Base-by-base conservation (phyloP, 1,140 invertebrate species). In the Lamellibrachia luymesi region DNA sequence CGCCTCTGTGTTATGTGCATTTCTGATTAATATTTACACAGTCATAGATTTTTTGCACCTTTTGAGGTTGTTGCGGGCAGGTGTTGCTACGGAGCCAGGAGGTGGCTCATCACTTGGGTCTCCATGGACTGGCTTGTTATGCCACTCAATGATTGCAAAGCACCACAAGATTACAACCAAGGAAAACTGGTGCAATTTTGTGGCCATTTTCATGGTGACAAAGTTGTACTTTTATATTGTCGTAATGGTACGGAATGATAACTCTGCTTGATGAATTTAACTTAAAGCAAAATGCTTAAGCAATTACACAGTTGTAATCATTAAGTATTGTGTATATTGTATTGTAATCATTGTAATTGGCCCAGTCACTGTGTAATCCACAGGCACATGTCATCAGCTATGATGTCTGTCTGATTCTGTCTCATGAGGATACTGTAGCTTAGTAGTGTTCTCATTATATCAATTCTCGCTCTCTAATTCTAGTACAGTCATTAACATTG, bases 11-110 rank as follows among this genome's bases (percentile, higher is more conserved):
- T 22, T 80, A 22, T 80, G 64, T 80, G 64, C 64, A 80, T 80
- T 80, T 80, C 64, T 80, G 64, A 80, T 80, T 80, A 80, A 80
- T 80, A 80, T 80, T 80, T 80, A 80, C 64, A 80, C 64, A 80
- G 64, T 80, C 64, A 80, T 80, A 1, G 25, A 22, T 80, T 80
- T 6, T 80, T 80, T 80, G 17, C 64, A 80, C 64, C 64, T 80
- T 22, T 80, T 8, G 64, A 80, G 2, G 5, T 17, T 17, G 64
- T 10, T 80, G 64, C 17, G 13, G 25, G 25, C 64, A 80, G 64
- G 64, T 80, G 64, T 80, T 80, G 64, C 38, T 80, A 17, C 13
- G 25, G 7, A 80, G 13, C 13, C 64, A 80, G 64, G 7, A 22
- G 64, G 25, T 80, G 64, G 38, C 38, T 17, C 64, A 22, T 80